A percentile compares a stretch with the other conserved stretches of the same genome.
Conservation (phyloP, 37 sponge, comb jelly and placozoan genomes). For the Mnemiopsis leidyi region DNA sequence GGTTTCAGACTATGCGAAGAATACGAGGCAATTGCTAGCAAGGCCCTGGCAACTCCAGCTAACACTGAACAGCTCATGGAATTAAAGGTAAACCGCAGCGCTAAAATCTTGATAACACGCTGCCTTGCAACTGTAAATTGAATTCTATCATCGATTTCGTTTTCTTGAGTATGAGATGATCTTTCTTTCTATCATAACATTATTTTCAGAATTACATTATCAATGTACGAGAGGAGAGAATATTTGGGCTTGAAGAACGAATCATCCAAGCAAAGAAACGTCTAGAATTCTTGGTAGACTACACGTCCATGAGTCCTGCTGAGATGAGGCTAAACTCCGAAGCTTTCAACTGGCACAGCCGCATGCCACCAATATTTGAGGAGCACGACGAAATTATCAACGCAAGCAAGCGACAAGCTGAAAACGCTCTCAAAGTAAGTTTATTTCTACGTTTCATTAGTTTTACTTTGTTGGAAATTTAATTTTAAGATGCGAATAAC, state of each 20-base stretch:
- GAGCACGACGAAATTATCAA: constrained; percentile 84
- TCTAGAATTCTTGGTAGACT: constrained; percentile 64
- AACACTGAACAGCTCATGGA: constrained; percentile 91
- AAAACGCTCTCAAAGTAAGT: constrained; percentile 83
- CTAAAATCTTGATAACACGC: background rate
- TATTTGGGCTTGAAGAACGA: constrained; percentile 74
- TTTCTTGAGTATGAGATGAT: too few relatives aligned
- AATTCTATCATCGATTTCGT: too few relatives aligned
- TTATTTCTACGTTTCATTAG: background rate
- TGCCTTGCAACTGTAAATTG: too few relatives aligned
- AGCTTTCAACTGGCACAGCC: constrained; percentile 83
- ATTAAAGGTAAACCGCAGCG: constrained; percentile 68
- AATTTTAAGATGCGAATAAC: background rate
- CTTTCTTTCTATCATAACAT: too few relatives aligned
- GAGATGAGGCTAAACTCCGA: constrained; percentile 85
- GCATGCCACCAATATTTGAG: constrained; percentile 85
- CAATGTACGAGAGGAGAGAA: constrained; percentile 70
- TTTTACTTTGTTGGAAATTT: background rate
- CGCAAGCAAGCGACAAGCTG: constrained; percentile 76
- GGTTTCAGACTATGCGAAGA: constrained; percentile 75
- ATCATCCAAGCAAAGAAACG: constrained; percentile 69
- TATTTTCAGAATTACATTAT: constrained; percentile 70
- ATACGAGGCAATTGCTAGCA: constrained; percentile 84
- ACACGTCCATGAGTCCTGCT: constrained; percentile 77
- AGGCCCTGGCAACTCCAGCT: constrained; percentile 85